Percentiles rank a stretch among this genome's conserved stretches.
Evolutionary conservation across 92 coral and sea anemone species (phyloP).

Genomic region (Heliopora coerulea): DNA sequence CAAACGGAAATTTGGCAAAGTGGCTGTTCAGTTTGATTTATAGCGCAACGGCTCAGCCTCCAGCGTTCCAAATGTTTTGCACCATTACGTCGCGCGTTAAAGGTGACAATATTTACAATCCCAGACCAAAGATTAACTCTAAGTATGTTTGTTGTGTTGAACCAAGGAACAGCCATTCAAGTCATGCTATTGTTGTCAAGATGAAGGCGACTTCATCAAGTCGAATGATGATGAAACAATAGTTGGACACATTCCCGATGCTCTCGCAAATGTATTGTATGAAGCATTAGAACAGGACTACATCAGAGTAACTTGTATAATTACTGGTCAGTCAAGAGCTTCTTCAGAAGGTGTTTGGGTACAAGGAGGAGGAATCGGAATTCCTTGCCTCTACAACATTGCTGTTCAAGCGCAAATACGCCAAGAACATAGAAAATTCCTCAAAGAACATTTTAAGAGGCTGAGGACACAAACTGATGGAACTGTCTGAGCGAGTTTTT

Average conservation of each 20-base stretch:
- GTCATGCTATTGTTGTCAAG: conserved; percentile 42
- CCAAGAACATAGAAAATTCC: too few species aligned
- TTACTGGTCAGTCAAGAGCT: conserved; percentile 41
- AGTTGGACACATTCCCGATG: conserved; percentile 35
- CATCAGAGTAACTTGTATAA: conserved; percentile 43
- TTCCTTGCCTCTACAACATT: too few species aligned
- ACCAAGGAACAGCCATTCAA: conserved; percentile 32
- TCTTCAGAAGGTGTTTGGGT: conserved; percentile 47
- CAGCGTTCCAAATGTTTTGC: too few species aligned
- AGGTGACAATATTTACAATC: conserved; percentile 48
- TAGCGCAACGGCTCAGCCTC: too few species aligned
- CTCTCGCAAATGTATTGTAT: conserved; percentile 36
- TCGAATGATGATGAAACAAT: conserved; percentile 11
- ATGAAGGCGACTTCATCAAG: background rate
- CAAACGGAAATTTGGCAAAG: too few species aligned
- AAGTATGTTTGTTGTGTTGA: conserved; percentile 1
- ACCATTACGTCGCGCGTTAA: conserved; percentile 15
- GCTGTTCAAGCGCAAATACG: too few species aligned
- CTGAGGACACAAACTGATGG: too few species aligned
- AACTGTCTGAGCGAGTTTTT: too few species aligned
- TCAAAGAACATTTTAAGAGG: too few species aligned
- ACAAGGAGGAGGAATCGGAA: conserved; percentile 47
- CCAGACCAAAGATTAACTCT: background rate
- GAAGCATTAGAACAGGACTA: conserved; percentile 43
- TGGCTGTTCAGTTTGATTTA: too few species aligned